These are phyloP conservation scores for Cheilosia pagana DNA, from an alignment of 2,888 invertebrate species.

Conservation along the genomic window DNA sequence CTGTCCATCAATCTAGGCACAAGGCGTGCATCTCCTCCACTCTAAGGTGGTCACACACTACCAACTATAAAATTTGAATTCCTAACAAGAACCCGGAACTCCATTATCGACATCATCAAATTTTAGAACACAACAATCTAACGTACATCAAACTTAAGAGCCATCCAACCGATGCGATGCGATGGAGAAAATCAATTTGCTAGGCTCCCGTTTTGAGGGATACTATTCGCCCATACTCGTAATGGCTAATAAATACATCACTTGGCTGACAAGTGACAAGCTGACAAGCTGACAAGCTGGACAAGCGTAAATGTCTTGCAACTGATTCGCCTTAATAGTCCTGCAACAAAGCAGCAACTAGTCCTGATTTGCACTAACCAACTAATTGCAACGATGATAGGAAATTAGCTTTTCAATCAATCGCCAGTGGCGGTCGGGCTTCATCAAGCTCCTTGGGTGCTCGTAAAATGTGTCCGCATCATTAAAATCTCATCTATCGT, in stretches of 20 bases:
- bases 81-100: too few relatives aligned
- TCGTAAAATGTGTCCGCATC: slow-evolving; percentile 61
- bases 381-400: slow-evolving; percentile 56
- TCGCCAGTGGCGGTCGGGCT: slow-evolving; percentile 26
- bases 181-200: slow-evolving; percentile 39
- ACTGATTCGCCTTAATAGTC: slow-evolving; percentile 3
- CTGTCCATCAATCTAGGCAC: too few relatives aligned
- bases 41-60: too few relatives aligned
- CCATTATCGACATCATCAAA: too few relatives aligned
- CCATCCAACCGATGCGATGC: not conserved
- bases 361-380: slow-evolving; percentile 30
- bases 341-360: not conserved
- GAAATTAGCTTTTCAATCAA: slow-evolving; percentile 66
- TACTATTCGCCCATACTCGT: slow-evolving; percentile 12
- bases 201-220: not conserved
- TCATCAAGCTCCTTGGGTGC: slow-evolving; percentile 30
- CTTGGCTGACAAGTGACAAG: slow-evolving; percentile 46
- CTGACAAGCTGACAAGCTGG: too few relatives aligned
- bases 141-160: not conserved
- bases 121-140: not conserved
- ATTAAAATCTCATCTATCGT: slow-evolving; percentile 70
- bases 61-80: too few relatives aligned
- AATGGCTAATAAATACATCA: slow-evolving; percentile 65
- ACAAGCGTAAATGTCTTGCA: slow-evolving; percentile 25
- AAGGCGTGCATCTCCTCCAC: too few relatives aligned